A percentile compares a stretch with the other conserved stretches of the same genome.
These are phyloP conservation scores for Drosophila koepferae DNA, from an alignment of 2,888 invertebrate species.

Conservation along the genomic window DNA sequence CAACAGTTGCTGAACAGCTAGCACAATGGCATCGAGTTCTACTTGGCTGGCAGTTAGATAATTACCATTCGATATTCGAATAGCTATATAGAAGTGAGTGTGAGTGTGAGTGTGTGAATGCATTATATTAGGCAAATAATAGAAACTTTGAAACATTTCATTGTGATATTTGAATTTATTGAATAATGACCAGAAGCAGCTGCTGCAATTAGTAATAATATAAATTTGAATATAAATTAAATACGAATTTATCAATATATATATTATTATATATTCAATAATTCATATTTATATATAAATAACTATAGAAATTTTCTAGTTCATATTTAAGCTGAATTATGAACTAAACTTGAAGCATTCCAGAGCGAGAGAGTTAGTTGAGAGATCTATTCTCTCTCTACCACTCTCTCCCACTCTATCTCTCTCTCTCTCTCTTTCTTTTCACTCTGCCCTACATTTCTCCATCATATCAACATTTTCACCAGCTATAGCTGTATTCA, in stretches of 20 bases:
- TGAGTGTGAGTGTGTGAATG: neutral
- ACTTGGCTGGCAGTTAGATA: constrained; percentile 41
- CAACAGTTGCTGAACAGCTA: neutral
- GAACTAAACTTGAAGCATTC: too few relatives aligned
- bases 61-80: constrained; percentile 30
- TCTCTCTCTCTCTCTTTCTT: neutral
- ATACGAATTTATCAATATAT: too few relatives aligned
- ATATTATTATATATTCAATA: too few relatives aligned
- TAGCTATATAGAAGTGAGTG: neutral
- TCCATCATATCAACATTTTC: neutral
- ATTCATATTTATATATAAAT: too few relatives aligned
- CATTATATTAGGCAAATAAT: constrained; percentile 1
- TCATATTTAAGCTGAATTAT: too few relatives aligned
- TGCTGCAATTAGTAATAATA: neutral
- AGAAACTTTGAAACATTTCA: neutral
- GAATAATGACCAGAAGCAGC: neutral
- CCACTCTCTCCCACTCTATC: neutral
- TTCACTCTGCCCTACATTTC: neutral
- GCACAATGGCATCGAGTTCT: constrained; percentile 16
- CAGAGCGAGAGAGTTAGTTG: too few relatives aligned
- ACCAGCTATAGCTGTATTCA: neutral
- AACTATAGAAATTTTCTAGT: too few relatives aligned
- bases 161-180: neutral
- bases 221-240: neutral
- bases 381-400: neutral